Evolutionary conservation across 2,113 vertebrate genomes (phyloP), one percentile per base, ranked within the genome.

Genomic region (Alethe diademata): DNA sequence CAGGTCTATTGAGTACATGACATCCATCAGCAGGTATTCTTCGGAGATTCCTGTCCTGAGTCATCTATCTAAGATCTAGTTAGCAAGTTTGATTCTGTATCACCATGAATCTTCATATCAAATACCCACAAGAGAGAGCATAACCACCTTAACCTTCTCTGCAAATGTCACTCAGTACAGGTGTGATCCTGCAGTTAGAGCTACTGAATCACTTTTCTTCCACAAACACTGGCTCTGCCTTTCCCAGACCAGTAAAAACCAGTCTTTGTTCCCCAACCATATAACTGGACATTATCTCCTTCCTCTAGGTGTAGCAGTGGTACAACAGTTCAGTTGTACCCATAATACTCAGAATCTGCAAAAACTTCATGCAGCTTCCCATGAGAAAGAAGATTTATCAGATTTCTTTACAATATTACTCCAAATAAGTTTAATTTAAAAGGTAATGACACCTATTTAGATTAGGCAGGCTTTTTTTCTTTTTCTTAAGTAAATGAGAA

Each of bases 51-150:
- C 45, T 50, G 17, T 23, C 26, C 47, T 66, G 15, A 82, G 35
- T 12, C 65, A n/a, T 13, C 43, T 18, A 29, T 9, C 43, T 36
- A 43, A 69, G 26, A 76, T 40, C 29, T 29, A 42, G 19, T 47
- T 16, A 19, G 26, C 6, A 85, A 57, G 14, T 35, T 19, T 31
- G 29, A 35, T 18, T 84, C 56, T 53, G 25, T 9, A n/a, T 4
- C 26, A 73, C 24, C 19, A 70, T 29, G 45, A 81, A 69, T 54
- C n/a, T 50, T n/a, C 25, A 5, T 12, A 26, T 10, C 31, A 82
- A 72, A 72, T 5, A 40, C 12, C 36, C 1, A 0, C 2, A 54
- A 45, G 13, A 61, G 26, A 45, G 13, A 61, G 26, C 7, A 5
- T 12, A 56, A 76, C 5, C 42, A 67, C n/a, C 12, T 60, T 31